Evolutionary conservation across 2,113 vertebrate species (phyloP).

Genomic region (Proteles cristata): DNA sequence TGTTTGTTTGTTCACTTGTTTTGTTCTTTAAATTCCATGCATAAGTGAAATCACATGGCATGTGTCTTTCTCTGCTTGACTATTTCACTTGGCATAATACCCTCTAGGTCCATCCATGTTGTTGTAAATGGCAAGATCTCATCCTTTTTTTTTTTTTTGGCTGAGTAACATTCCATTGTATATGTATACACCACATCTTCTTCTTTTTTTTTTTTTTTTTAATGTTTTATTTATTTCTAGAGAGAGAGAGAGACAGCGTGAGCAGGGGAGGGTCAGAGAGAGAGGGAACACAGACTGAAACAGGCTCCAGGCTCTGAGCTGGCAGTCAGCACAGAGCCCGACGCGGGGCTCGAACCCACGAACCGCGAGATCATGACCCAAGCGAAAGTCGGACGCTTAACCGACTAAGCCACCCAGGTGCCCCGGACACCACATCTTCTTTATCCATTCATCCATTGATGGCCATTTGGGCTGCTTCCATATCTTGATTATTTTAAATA

Average conservation of each 20-base stretch:
- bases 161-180: background rate
- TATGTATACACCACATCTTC: background rate
- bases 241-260: too few species aligned
- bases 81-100: background rate
- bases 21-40: background rate
- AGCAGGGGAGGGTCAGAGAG: too few species aligned
- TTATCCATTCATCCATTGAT: background rate
- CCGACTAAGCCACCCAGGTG: too few species aligned
- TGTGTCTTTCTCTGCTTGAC: background rate
- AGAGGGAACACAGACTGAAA: too few species aligned
- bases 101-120: background rate
- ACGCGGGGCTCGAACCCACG: too few species aligned
- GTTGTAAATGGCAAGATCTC: background rate
- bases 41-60: background rate
- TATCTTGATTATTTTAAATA: background rate
- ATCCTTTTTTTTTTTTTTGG: background rate
- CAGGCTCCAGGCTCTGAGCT: too few species aligned
- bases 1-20: background rate
- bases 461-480: background rate
- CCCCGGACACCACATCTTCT: background rate
- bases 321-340: too few species aligned
- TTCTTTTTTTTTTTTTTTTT: too few species aligned
- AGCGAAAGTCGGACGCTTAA: too few species aligned
- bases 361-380: too few species aligned
- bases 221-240: too few species aligned